These are phyloP conservation scores for Agrochola lota DNA, from an alignment of 2,888 invertebrate genomes.

Conservation along the genomic window DNA sequence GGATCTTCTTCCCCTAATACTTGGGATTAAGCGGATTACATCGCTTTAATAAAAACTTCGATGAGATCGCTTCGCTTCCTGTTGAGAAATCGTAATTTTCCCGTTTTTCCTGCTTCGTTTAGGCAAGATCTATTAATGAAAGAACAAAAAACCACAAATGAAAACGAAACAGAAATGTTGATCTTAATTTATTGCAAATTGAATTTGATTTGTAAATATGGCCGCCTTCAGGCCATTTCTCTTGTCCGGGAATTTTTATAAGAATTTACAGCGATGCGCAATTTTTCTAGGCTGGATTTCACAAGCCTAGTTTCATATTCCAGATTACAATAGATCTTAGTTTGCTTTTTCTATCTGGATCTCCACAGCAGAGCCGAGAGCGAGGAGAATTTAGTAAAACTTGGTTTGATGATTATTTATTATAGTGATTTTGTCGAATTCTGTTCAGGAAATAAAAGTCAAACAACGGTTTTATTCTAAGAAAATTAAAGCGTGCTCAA, in stretches of 20 bases:
- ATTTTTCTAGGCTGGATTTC: neutral
- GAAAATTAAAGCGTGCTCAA: conserved; percentile 15
- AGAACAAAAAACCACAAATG: conserved; percentile 41
- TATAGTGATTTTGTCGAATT: neutral
- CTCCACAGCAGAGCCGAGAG: neutral
- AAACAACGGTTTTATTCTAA: neutral
- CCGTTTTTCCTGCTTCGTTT: conserved; percentile 37
- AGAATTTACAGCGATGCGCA: conserved; percentile 12
- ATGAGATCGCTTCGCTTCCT: conserved; percentile 28
- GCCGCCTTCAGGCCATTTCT: neutral
- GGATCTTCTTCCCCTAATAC: conserved; percentile 33
- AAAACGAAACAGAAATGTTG: conserved; percentile 37
- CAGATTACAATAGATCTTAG: conserved; percentile 9
- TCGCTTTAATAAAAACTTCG: conserved; percentile 49
- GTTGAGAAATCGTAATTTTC: conserved; percentile 28
- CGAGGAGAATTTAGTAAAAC: neutral
- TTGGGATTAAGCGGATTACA: conserved; percentile 50
- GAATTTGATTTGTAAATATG: conserved; percentile 42
- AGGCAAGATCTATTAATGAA: conserved; percentile 9
- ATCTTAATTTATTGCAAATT: conserved; percentile 45
- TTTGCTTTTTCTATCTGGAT: neutral
- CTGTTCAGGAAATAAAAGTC: neutral
- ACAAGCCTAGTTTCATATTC: conserved; percentile 13
- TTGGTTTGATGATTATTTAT: neutral
- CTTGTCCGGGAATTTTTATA: conserved; percentile 6